Base-by-base conservation (phyloP, 92 coral and sea anemone species). In the Zoanthus solanderi region DNA sequence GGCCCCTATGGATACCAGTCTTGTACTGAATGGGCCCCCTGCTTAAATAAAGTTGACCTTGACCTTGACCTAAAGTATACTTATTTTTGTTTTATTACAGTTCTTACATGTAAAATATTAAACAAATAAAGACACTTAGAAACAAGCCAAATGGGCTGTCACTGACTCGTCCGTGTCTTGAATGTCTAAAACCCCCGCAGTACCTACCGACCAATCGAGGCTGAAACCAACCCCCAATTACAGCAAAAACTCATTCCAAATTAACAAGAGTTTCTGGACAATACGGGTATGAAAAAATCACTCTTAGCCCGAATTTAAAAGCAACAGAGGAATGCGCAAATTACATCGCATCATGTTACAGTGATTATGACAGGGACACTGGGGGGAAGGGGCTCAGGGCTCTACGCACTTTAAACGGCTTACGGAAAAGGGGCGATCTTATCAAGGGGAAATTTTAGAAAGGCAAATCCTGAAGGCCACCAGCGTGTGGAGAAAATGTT, bases 331-430 rank as follows among this genome's bases (percentile, higher is more conserved):
- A 34, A 72, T 72, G 76, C 76, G 34, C 1, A 32, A 29, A 72
- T 18, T 9, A 34, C 45, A 17, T 10, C 31, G 76, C 50, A 72
- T 72, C 76, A 42, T 34, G 76, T 72, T 72, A 31, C 76, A 72
- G 18, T 16, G 48, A 72, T 11, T 13, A 37, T 13, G 16, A 23
- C 23, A 23, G 23, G 23, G 23, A 23, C 23, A 23, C 16, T 42
- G 78, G 28, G 78, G 56, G 48, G 76, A 44, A 44, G 78, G 56
- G 78, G 78, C 31, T 42, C 30, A 50, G 76, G 76, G 50, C 76
- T 42, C 17, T n/a, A 28, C 78, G 78, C 78, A 56, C 56, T 42
- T 73, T 73, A 45, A 56, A 73, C 42, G 45, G 16, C 76, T 72
- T 16, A 72, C 76, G 7, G 52, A 72, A 72, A 31, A 18, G 52